Percentiles rank a stretch among this genome's conserved stretches.
phyloP scores from a whole-genome alignment of 2,888 invertebrate species.

The Acleris emargana region DNA sequence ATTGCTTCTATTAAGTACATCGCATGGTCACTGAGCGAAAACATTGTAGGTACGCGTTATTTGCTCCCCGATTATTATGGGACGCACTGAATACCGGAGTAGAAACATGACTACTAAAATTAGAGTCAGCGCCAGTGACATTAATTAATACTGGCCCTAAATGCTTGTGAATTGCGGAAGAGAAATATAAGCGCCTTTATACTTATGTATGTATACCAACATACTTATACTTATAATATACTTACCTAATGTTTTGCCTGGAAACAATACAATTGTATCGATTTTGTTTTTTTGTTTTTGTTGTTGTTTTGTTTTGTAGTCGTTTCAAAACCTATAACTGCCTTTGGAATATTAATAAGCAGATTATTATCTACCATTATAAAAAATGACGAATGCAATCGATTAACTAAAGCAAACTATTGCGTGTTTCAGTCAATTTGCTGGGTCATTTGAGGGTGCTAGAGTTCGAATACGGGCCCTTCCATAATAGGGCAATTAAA shows the following conservation, averaged over 20 bases:
- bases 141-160: slow-evolving; percentile 46
- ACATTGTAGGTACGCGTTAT: slow-evolving; percentile 51
- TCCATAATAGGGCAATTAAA: slow-evolving; percentile 72
- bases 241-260: background rate
- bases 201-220: background rate
- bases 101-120: slow-evolving; percentile 55
- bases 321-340: background rate
- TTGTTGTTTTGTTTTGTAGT: too few species aligned
- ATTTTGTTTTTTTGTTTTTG: too few species aligned
- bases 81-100: slow-evolving; percentile 51
- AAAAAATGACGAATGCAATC: slow-evolving; percentile 37
- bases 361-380: slow-evolving; percentile 17
- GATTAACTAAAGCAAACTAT: slow-evolving; percentile 56
- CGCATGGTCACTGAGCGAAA: slow-evolving; percentile 67
- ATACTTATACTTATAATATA: background rate
- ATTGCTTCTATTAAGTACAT: slow-evolving; percentile 54
- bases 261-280: background rate
- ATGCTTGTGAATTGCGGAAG: slow-evolving; percentile 26
- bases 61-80: slow-evolving; percentile 52
- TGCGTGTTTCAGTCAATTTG: slow-evolving; percentile 80
- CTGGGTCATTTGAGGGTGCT: slow-evolving; percentile 73
- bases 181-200: slow-evolving; percentile 11
- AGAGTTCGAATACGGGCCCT: slow-evolving; percentile 67
- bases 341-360: slow-evolving; percentile 18
- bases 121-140: slow-evolving; percentile 50